Percentiles rank a stretch among this genome's conserved stretches.
Evolutionary conservation across 2,888 invertebrate species (phyloP).

Genomic region (Diarsia rubi): DNA sequence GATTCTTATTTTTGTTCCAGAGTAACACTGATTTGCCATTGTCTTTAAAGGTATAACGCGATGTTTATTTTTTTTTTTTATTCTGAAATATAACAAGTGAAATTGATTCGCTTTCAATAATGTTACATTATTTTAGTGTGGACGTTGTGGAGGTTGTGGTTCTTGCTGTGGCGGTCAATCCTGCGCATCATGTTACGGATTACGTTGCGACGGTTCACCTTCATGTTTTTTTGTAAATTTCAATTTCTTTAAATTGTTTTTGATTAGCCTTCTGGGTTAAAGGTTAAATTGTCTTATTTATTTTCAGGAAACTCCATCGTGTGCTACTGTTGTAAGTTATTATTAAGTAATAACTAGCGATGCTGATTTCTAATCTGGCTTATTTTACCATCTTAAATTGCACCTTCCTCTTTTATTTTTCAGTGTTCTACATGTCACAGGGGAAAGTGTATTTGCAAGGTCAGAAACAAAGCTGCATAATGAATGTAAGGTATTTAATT

Average conservation of each 20-base stretch:
- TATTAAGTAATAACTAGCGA: not conserved
- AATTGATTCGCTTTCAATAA: not conserved
- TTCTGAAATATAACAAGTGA: not conserved
- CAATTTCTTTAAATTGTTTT: not conserved
- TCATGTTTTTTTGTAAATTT: conserved; percentile 14
- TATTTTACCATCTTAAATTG: not conserved
- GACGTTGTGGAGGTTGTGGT: conserved; percentile 74
- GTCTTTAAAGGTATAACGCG: conserved; percentile 79
- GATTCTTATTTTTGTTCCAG: conserved; percentile 74
- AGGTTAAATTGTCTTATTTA: conserved; percentile 8
- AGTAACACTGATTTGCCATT: conserved; percentile 83
- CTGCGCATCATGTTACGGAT: conserved; percentile 61
- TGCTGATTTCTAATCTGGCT: not conserved
- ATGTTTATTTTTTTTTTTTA: not conserved
- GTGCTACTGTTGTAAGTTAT: conserved; percentile 59
- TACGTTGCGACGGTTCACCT: conserved; percentile 37
- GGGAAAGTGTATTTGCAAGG: conserved; percentile 72
- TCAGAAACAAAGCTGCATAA: conserved; percentile 48
- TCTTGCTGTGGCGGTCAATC: conserved; percentile 69
- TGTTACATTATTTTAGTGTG: conserved; percentile 70
- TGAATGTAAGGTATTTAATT: not conserved
- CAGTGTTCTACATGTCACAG: conserved; percentile 68
- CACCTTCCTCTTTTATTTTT: conserved; percentile 41
- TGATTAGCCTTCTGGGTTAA: not conserved
- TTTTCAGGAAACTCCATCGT: conserved; percentile 62